A percentile compares a stretch with the other conserved stretches of the same genome.
These are phyloP conservation scores for Pangasius krempfi DNA, from an alignment of 2,797 vertebrate genomes.

Conservation along the genomic window DNA sequence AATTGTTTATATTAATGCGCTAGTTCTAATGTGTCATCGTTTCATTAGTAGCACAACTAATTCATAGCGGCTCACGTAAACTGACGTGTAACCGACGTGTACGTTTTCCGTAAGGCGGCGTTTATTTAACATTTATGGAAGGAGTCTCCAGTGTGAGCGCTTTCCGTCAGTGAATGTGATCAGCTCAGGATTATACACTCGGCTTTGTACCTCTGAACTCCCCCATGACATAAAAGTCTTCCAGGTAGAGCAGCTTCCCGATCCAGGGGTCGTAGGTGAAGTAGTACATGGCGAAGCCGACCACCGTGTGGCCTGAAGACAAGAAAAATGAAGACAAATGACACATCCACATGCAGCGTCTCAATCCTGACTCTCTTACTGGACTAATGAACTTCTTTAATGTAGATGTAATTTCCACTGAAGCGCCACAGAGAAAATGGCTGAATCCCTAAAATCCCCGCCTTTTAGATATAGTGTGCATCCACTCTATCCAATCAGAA, in stretches of 20 bases:
- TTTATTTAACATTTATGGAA: background rate
- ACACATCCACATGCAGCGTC: too few species aligned
- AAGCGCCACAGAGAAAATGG: too few species aligned
- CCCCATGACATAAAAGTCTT: slow-evolving; percentile 80
- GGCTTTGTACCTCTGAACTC: slow-evolving; percentile 67
- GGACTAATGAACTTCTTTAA: too few species aligned
- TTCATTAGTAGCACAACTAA: too few species aligned
- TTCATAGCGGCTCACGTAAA: background rate
- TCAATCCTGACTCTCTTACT: too few species aligned
- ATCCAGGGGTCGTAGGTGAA: slow-evolving; percentile 81
- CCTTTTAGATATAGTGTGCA: too few species aligned
- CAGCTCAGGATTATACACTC: background rate
- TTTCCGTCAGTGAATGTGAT: background rate
- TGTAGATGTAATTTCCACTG: too few species aligned
- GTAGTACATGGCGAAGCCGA: slow-evolving; percentile 80
- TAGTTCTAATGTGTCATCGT: too few species aligned
- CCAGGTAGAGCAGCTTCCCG: slow-evolving; percentile 81
- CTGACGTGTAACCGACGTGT: background rate
- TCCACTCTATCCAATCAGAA: too few species aligned
- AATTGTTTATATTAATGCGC: too few species aligned
- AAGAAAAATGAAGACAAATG: too few species aligned
- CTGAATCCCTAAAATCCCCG: background rate
- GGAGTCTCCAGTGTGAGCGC: background rate
- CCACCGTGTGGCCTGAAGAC: slow-evolving; percentile 64
- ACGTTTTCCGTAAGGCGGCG: background rate